These are phyloP conservation scores for Dysmachus trigonus DNA, from an alignment of 2,888 invertebrate genomes.

Conservation along the genomic window DNA sequence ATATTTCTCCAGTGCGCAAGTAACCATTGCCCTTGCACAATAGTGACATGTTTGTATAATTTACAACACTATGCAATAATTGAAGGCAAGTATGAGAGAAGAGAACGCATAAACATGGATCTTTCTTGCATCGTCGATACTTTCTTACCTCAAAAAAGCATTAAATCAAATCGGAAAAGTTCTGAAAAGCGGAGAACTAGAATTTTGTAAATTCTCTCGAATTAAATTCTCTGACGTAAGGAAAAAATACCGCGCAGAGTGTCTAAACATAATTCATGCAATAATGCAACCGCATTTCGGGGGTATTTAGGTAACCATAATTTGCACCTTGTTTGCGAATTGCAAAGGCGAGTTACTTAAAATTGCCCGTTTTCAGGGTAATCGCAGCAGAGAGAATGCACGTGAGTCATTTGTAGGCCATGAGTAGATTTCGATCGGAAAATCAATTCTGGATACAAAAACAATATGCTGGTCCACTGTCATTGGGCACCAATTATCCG, in stretches of 20 bases:
- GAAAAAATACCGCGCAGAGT: background rate
- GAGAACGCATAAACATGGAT: background rate
- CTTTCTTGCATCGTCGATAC: background rate
- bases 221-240: background rate
- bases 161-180: background rate
- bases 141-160: background rate
- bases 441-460: conserved; percentile 34
- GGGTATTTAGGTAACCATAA: background rate
- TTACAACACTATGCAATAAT: background rate
- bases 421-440: conserved; percentile 39
- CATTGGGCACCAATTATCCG: background rate
- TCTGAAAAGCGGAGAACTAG: too few species aligned
- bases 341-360: background rate
- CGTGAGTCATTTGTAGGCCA: conserved; percentile 43
- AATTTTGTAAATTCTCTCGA: background rate
- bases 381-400: background rate
- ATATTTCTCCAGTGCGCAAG: background rate
- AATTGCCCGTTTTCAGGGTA: background rate
- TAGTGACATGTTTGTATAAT: background rate
- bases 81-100: background rate
- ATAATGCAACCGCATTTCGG: background rate
- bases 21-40: background rate
- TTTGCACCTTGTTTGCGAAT: background rate
- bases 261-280: background rate
- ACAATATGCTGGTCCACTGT: conserved; percentile 1